Conservation (phyloP, 2,113 vertebrate species). For the Hippocampus abdominalis region DNA sequence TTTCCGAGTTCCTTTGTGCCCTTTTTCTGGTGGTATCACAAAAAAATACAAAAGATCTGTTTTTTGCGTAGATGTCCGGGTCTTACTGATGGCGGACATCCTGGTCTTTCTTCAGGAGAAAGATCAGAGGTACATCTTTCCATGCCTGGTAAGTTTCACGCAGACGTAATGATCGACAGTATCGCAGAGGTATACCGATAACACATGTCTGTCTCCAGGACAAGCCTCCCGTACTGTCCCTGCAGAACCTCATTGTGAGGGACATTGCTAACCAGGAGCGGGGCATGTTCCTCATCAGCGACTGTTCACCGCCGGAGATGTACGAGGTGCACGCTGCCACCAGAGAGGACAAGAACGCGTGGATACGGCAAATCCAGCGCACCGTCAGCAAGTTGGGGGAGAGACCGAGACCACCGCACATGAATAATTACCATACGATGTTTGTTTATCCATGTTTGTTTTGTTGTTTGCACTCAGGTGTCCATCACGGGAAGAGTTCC, state of each 20-base stretch:
- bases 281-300: conserved; percentile 88
- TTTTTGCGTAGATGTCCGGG: conserved; percentile 77
- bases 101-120: conserved; percentile 92
- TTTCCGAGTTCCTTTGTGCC: no score
- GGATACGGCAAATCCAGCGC: conserved; percentile 85
- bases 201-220: conserved; percentile 68
- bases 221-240: conserved; percentile 82
- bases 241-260: conserved; percentile 85
- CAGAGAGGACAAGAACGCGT: conserved; percentile 81
- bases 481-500: conserved; percentile 84
- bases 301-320: conserved; percentile 83
- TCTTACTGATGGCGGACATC: conserved; percentile 88
- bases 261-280: conserved; percentile 93
- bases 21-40: no score
- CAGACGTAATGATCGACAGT: neutral
- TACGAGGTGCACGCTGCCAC: conserved; percentile 87
- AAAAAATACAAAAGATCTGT: neutral
- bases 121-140: conserved; percentile 88
- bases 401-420: neutral
- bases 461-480: conserved; percentile 69
- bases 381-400: conserved; percentile 74
- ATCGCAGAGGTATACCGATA: neutral
- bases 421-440: neutral
- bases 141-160: conserved; percentile 78
- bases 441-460: neutral